Evolutionary conservation across 2,113 vertebrate genomes (phyloP).

Genomic region (Mormyrus iriodes): DNA sequence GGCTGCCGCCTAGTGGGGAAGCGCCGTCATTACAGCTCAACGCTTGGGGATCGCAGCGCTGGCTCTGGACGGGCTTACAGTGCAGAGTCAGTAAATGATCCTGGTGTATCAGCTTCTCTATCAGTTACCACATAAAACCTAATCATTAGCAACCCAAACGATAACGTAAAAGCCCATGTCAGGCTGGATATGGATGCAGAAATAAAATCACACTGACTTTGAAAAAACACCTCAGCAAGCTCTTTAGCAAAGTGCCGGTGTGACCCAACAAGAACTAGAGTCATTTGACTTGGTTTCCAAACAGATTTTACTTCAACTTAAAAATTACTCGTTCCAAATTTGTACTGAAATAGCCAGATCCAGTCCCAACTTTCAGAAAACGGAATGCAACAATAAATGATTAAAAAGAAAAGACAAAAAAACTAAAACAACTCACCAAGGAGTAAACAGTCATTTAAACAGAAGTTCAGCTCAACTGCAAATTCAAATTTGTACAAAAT

Average conservation of each 20-base stretch:
- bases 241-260: neutral
- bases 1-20: neutral
- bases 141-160: neutral
- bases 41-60: neutral
- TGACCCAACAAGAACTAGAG: neutral
- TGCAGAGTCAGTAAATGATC: neutral
- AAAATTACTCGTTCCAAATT: neutral
- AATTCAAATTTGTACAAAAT: conserved; percentile 76
- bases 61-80: neutral
- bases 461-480: conserved; percentile 75
- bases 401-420: conserved; percentile 51
- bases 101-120: neutral
- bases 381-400: conserved; percentile 23
- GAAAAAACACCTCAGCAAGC: neutral
- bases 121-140: neutral
- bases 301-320: neutral
- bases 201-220: neutral
- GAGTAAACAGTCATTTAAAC: conserved; percentile 49
- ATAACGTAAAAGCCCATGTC: neutral
- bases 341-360: neutral
- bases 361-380: neutral
- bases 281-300: neutral
- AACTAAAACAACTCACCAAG: conserved; percentile 73
- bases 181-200: neutral
- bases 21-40: neutral